phyloP scores from a whole-genome alignment of 2,888 invertebrate genomes.

The Nebria brevicollis region DNA sequence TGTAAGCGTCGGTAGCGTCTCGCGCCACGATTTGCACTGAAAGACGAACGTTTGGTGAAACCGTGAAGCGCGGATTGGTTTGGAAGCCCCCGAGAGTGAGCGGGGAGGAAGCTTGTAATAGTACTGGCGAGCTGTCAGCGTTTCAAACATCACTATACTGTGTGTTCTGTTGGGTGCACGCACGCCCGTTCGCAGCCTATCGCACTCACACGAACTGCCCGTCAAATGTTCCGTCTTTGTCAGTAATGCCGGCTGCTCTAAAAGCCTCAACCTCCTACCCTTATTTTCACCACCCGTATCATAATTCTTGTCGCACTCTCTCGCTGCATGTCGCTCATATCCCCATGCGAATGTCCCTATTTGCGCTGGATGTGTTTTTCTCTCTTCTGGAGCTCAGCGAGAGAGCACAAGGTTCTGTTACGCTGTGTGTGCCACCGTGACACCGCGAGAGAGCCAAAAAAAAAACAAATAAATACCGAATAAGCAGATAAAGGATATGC shows the following conservation, averaged over 20 bases:
- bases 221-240: constrained; percentile 46
- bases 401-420: neutral
- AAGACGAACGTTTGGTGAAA: constrained; percentile 30
- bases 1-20: constrained; percentile 18
- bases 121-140: constrained; percentile 65
- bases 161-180: constrained; percentile 59
- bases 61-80: constrained; percentile 60
- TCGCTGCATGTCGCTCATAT: constrained; percentile 2
- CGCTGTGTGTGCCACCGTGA: neutral
- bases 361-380: constrained; percentile 11
- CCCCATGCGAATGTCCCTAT: constrained; percentile 17
- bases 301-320: constrained; percentile 56
- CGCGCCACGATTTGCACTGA: constrained; percentile 37
- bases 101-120: constrained; percentile 61
- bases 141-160: constrained; percentile 63
- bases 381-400: neutral
- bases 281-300: constrained; percentile 58
- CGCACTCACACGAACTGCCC: constrained; percentile 46
- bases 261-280: constrained; percentile 62
- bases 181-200: constrained; percentile 57
- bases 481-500: neutral
- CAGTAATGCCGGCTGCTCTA: constrained; percentile 58
- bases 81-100: constrained; percentile 60
- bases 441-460: neutral
- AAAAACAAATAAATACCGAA: neutral